Conservation (phyloP, 2,888 invertebrate species). For the Zaprionus obscuricornis region DNA sequence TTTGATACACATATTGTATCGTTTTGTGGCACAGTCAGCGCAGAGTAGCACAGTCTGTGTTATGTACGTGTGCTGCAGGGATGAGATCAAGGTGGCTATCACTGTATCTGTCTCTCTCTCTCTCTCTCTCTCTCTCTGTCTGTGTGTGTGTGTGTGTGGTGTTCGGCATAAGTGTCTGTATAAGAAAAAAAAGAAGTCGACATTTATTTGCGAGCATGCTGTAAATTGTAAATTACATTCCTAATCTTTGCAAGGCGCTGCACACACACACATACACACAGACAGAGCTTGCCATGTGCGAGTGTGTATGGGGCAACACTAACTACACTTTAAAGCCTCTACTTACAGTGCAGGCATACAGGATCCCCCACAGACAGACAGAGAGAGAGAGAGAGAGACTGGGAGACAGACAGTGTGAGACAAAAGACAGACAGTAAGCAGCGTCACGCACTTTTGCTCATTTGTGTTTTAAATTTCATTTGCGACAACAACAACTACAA, state of each 20-base stretch:
- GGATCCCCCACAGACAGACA: conserved; percentile 44
- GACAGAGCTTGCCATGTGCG: conserved; percentile 10
- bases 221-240: conserved; percentile 78
- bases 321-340: conserved; percentile 58
- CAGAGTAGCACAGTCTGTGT: too few relatives aligned
- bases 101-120: conserved; percentile 2
- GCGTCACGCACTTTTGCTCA: conserved; percentile 73
- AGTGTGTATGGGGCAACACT: conserved; percentile 26
- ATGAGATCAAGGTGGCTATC: conserved; percentile 19
- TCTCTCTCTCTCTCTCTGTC: too few relatives aligned
- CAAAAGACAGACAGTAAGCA: conserved; percentile 6
- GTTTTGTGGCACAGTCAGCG: conserved; percentile 60
- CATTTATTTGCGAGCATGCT: conserved; percentile 77
- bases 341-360: conserved; percentile 31
- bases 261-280: conserved; percentile 29
- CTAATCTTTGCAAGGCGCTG: conserved; percentile 67
- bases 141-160: background rate
- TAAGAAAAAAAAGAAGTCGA: conserved; percentile 76
- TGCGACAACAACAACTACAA: conserved; percentile 43
- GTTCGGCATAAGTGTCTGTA: conserved; percentile 68
- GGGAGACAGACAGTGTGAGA: conserved; percentile 8
- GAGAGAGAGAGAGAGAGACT: conserved; percentile 13
- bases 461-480: conserved; percentile 75
- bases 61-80: conserved; percentile 43
- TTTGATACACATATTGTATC: conserved; percentile 75